Percentiles rank a stretch among this genome's conserved stretches.
These are phyloP conservation scores for Himalopsyche phryganea DNA, from an alignment of 1,140 invertebrate genomes.

Conservation along the genomic window DNA sequence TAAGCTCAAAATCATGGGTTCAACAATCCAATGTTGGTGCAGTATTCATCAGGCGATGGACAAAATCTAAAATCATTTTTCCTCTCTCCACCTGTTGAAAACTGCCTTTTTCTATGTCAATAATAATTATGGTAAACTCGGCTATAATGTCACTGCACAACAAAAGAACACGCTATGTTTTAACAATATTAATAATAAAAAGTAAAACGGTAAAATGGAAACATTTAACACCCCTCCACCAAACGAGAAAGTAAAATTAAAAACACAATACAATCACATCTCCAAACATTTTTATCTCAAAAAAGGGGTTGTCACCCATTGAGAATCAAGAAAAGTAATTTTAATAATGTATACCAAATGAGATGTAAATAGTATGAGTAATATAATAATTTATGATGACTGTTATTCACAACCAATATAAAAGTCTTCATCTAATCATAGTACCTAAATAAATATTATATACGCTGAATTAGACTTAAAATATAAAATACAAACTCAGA, in stretches of 20 bases:
- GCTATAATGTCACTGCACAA: constrained; percentile 30
- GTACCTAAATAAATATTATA: too few species aligned
- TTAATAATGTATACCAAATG: too few species aligned
- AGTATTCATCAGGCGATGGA: constrained; percentile 9
- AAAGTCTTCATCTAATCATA: too few species aligned
- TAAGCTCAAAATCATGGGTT: constrained; percentile 21
- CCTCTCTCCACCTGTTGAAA: constrained; percentile 7
- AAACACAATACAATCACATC: constrained; percentile 4
- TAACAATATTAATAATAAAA: constrained; percentile 25
- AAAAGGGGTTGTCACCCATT: too few species aligned
- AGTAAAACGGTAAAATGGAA: constrained; percentile 9
- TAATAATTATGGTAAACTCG: constrained; percentile 20
- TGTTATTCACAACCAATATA: too few species aligned
- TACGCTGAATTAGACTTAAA: too few species aligned
- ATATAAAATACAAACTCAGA: too few species aligned
- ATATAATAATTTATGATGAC: too few species aligned
- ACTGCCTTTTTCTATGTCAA: constrained; percentile 9
- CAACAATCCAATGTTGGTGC: constrained; percentile 1
- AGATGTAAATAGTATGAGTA: too few species aligned
- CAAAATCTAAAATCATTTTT: not conserved
- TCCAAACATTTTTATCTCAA: constrained; percentile 7
- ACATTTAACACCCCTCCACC: constrained; percentile 28
- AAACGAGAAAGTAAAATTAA: constrained; percentile 18
- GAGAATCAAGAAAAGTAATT: too few species aligned
- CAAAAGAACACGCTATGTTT: constrained; percentile 31